Evolutionary conservation across 2,888 invertebrate genomes (phyloP).

Genomic region (Agrilus cyanescens): DNA sequence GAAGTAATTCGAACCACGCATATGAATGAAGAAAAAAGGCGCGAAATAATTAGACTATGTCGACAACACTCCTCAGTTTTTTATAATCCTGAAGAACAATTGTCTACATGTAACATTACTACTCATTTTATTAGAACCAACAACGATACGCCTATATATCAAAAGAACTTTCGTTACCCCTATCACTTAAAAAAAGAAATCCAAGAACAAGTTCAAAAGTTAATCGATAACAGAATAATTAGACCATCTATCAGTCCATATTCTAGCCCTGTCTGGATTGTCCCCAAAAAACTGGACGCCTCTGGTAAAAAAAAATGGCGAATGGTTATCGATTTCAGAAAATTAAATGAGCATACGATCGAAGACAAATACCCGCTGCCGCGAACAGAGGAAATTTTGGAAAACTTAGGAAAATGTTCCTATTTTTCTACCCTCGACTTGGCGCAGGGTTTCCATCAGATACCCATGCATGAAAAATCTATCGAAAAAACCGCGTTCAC

Average conservation of each 20-base stretch:
- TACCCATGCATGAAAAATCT: conserved; percentile 8
- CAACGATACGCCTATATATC: no score
- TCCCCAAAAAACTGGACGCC: conserved; percentile 23
- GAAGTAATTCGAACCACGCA: no score
- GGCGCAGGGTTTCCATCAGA: conserved; percentile 10
- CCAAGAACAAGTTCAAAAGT: not conserved
- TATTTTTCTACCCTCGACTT: conserved; percentile 15
- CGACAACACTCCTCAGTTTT: no score
- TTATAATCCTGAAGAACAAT: no score
- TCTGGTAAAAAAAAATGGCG: conserved; percentile 14
- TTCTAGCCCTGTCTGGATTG: conserved; percentile 24
- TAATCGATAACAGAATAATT: conserved; percentile 19
- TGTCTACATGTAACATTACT: no score
- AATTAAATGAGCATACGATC: conserved; percentile 21
- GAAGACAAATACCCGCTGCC: conserved; percentile 20
- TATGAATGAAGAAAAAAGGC: no score
- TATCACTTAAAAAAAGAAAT: not conserved
- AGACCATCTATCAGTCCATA: conserved; percentile 17
- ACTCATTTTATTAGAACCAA: no score
- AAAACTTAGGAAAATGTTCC: conserved; percentile 16
- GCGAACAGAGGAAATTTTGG: conserved; percentile 20
- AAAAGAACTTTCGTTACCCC: not conserved
- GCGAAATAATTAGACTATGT: no score
- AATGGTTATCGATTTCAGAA: conserved; percentile 21
- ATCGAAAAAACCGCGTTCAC: conserved; percentile 17